Base-by-base conservation (phyloP, 2,113 vertebrate species). In the Larimichthys crocea region DNA sequence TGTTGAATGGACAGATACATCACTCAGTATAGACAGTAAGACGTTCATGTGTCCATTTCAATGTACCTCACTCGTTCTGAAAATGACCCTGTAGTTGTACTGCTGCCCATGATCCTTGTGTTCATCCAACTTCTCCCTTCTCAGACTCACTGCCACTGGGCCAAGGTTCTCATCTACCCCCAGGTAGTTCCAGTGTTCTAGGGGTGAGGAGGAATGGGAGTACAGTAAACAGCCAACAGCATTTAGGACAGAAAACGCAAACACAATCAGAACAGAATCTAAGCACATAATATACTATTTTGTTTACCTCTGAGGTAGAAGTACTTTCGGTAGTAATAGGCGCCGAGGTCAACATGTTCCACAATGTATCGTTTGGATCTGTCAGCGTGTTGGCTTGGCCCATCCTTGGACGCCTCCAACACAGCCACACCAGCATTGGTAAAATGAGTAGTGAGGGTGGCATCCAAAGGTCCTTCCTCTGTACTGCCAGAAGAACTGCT, bases 171-270 rank as follows among this genome's bases (percentile, higher is more conserved):
- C 98, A 91, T 99, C 98, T 24, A 98, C 96, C 10, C 98, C 98
- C 91, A 99, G 96, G 91, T 99, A 99, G 93, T 99, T 99, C 97
- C 98, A 99, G 94, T 99, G 97, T 92, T 99, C 97, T 99, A 94
- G 69, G 50, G 50, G 59, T n/a, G 42, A 42, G 79, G 65, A 57
- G 19, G n/a, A 53, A 52, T 2, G 22, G 6, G n/a, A 68, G 14
- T 24, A 61, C 20, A 50, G 26, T 8, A 35, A 24, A 50, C 19
- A 11, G 19, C 59, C 11, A 60, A 65, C n/a, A 19, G 10, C 16
- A 11, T 29, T 69, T 44, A 22, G 65, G 60, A 31, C 20, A 14
- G n/a, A 67, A 4, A 56, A 24, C 5, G 31, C 3, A 3, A 1
- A n/a, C 14, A 68, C 56, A 48, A 40, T 40, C 7, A 40, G 35